Percentiles rank a stretch among this genome's conserved stretches.
These are phyloP conservation scores for Melitaea athalia DNA, from an alignment of 2,888 invertebrate genomes.

Conservation along the genomic window DNA sequence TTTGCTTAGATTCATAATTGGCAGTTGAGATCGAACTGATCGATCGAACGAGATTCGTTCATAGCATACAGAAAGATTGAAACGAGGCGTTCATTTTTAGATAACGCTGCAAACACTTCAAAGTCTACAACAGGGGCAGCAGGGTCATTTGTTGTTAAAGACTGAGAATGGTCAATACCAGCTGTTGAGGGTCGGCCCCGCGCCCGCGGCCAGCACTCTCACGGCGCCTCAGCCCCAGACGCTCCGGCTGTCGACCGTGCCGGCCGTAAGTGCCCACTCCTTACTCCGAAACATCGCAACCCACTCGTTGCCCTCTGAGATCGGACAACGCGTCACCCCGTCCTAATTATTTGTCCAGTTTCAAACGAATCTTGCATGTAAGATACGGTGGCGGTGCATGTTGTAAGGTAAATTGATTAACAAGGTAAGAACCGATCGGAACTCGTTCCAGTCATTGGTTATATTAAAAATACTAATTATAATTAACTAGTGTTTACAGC, in stretches of 20 bases:
- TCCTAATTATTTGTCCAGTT: conserved; percentile 52
- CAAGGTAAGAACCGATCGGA: conserved; percentile 58
- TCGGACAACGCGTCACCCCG: conserved; percentile 45
- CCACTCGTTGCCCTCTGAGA: conserved; percentile 42
- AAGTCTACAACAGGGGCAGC: conserved; percentile 93
- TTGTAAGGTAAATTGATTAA: conserved; percentile 55
- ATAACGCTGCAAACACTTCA: conserved; percentile 94
- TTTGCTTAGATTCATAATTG: conserved; percentile 1
- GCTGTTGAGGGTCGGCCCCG: conserved; percentile 90
- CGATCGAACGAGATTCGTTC: background rate
- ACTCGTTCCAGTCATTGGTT: conserved; percentile 24
- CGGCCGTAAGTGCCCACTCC: conserved; percentile 88
- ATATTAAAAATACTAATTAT: conserved; percentile 17
- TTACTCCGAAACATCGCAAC: conserved; percentile 62
- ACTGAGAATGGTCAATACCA: conserved; percentile 98
- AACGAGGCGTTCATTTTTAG: conserved; percentile 83
- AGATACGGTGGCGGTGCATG: conserved; percentile 71
- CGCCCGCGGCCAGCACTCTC: conserved; percentile 83
- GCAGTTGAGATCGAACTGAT: conserved; percentile 15
- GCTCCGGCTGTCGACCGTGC: conserved; percentile 93
- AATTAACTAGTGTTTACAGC: conserved; percentile 20
- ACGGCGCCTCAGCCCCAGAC: conserved; percentile 85
- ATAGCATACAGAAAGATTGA: conserved; percentile 54
- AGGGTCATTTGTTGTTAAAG: conserved; percentile 94
- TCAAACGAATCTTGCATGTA: conserved; percentile 65